These are phyloP conservation scores for Yasuhikotakia modesta DNA, from an alignment of 2,797 vertebrate genomes.

Conservation along the genomic window DNA sequence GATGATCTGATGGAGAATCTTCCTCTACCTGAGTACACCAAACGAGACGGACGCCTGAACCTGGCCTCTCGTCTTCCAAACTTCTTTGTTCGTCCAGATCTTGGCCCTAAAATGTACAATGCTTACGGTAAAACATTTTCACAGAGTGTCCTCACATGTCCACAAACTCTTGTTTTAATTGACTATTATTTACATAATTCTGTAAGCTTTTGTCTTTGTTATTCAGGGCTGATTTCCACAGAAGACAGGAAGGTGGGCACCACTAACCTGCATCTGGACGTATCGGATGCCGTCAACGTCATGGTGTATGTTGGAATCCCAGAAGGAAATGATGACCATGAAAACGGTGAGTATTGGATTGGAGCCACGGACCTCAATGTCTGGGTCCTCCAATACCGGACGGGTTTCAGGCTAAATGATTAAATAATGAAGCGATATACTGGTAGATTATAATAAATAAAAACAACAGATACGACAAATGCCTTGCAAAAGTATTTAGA, in stretches of 20 bases:
- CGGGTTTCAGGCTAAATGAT: too few species aligned
- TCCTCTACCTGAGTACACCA: conserved; percentile 97
- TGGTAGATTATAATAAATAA: too few species aligned
- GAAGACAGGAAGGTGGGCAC: conserved; percentile 97
- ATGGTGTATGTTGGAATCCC: conserved; percentile 99
- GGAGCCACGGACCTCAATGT: too few species aligned
- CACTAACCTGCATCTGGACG: conserved; percentile 97
- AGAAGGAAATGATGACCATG: conserved; percentile 81
- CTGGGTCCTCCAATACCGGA: too few species aligned
- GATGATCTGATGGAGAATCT: conserved; percentile 97
- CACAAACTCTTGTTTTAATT: too few species aligned
- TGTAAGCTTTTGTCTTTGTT: neutral
- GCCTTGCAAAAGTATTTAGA: conserved; percentile 42
- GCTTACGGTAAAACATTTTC: conserved; percentile 86
- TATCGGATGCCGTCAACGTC: conserved; percentile 97
- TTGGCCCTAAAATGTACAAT: conserved; percentile 99
- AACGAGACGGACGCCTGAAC: conserved; percentile 96
- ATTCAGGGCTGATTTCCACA: conserved; percentile 89
- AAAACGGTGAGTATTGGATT: conserved; percentile 84
- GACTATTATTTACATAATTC: neutral
- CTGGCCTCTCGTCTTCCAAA: conserved; percentile 95
- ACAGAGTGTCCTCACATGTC: neutral
- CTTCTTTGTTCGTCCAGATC: conserved; percentile 97
- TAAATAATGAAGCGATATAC: too few species aligned
- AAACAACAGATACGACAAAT: neutral